phyloP scores from a whole-genome alignment of 2,888 invertebrate species.

The Hypolimnas misippus region DNA sequence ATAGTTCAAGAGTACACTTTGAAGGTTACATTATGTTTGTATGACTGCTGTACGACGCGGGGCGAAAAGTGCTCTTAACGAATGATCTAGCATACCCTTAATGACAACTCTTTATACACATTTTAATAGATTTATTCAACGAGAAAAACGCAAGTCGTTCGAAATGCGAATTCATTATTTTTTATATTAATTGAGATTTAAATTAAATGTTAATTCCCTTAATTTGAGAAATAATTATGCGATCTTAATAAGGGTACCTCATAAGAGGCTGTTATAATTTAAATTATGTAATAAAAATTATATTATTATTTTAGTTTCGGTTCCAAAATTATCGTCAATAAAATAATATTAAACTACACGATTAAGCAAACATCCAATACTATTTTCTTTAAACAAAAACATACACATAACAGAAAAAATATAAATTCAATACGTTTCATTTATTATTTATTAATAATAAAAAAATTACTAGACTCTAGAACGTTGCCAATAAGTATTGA shows the following conservation, averaged over 20 bases:
- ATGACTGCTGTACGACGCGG: constrained; percentile 25
- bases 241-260: too few relatives aligned
- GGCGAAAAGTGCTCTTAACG: constrained; percentile 36
- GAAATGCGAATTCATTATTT: neutral
- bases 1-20: constrained; percentile 35
- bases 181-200: neutral
- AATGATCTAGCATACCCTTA: constrained; percentile 37
- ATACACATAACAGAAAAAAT: too few relatives aligned
- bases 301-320: too few relatives aligned
- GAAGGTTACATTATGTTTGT: constrained; percentile 38
- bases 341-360: too few relatives aligned
- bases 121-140: constrained; percentile 34
- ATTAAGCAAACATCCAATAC: too few relatives aligned
- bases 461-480: neutral
- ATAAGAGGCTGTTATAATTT: too few relatives aligned
- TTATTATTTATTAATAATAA: neutral
- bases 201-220: too few relatives aligned
- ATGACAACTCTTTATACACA: constrained; percentile 37
- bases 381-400: too few relatives aligned
- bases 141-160: constrained; percentile 11
- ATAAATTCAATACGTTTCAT: neutral
- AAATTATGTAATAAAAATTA: too few relatives aligned
- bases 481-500: neutral
- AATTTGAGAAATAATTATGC: too few relatives aligned
- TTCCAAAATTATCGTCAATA: too few relatives aligned